Conservation (phyloP, 2,888 invertebrate species). For the Tortricodes alternella region DNA sequence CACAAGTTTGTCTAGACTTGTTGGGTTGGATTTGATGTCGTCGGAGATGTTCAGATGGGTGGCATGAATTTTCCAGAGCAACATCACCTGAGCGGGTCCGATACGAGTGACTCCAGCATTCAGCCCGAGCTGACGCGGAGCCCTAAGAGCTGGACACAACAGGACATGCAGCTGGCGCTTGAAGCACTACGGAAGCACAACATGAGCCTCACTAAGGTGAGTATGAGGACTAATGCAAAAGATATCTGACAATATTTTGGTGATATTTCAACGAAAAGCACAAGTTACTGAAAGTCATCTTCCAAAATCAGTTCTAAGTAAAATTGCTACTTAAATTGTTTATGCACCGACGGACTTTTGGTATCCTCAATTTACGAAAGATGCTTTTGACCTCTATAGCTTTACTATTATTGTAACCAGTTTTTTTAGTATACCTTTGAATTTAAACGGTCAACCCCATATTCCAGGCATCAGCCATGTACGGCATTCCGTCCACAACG, state of each 20-base stretch:
- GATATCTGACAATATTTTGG: too few relatives aligned
- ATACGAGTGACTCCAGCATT: conserved; percentile 66
- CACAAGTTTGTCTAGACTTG: too few relatives aligned
- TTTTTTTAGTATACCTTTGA: too few relatives aligned
- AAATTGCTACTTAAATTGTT: too few relatives aligned
- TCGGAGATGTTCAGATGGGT: too few relatives aligned
- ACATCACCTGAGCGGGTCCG: conserved; percentile 62
- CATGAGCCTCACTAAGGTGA: conserved; percentile 93
- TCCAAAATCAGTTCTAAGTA: background rate
- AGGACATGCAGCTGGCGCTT: conserved; percentile 94
- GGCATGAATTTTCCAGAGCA: conserved; percentile 46
- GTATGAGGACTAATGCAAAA: background rate
- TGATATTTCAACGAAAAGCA: too few relatives aligned
- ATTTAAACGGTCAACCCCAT: too few relatives aligned
- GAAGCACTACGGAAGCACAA: conserved; percentile 93
- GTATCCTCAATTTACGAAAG: too few relatives aligned
- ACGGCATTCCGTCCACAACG: conserved; percentile 95
- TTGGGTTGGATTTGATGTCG: too few relatives aligned
- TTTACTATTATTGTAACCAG: too few relatives aligned
- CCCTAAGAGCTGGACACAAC: conserved; percentile 94
- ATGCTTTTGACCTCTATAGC: too few relatives aligned
- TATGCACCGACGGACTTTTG: too few relatives aligned
- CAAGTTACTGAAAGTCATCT: background rate
- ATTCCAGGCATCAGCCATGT: conserved; percentile 88
- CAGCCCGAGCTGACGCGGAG: conserved; percentile 66